Conservation (phyloP, 2,797 vertebrate genomes). For the Smutsia temminckii region DNA sequence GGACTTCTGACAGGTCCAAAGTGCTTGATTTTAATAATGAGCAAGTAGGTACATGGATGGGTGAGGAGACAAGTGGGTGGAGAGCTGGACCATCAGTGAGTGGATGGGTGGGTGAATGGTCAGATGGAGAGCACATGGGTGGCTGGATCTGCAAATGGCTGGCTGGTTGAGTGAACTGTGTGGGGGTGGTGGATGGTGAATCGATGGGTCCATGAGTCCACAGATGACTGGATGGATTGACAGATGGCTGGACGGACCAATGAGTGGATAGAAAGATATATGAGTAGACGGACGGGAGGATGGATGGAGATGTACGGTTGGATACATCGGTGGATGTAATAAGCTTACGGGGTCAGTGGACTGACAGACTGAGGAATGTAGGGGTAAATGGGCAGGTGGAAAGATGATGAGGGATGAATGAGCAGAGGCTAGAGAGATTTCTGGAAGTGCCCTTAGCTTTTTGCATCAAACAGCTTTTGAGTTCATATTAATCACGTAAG, state of each 20-base stretch:
- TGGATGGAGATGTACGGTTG: too few species aligned
- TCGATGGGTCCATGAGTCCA: not conserved
- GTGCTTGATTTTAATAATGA: not conserved
- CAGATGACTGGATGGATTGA: too few species aligned
- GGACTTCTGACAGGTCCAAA: not conserved
- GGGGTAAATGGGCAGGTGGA: not conserved
- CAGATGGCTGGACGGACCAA: too few species aligned
- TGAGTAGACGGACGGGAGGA: not conserved
- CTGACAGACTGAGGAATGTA: not conserved
- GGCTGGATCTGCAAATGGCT: not conserved
- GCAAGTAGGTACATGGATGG: not conserved
- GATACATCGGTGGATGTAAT: accelerated
- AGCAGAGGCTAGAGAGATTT: not conserved
- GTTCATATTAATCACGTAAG: accelerated
- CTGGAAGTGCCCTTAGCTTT: not conserved
- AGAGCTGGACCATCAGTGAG: accelerated
- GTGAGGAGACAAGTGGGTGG: not conserved
- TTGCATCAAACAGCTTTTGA: accelerated
- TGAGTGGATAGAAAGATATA: too few species aligned
- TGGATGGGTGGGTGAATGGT: not conserved
- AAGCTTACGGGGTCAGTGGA: not conserved
- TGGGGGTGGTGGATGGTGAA: not conserved
- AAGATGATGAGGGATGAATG: not conserved
- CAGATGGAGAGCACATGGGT: not conserved
- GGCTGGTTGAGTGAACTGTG: not conserved